phyloP scores from a whole-genome alignment of 2,888 invertebrate genomes.

The Clostera curtula region DNA sequence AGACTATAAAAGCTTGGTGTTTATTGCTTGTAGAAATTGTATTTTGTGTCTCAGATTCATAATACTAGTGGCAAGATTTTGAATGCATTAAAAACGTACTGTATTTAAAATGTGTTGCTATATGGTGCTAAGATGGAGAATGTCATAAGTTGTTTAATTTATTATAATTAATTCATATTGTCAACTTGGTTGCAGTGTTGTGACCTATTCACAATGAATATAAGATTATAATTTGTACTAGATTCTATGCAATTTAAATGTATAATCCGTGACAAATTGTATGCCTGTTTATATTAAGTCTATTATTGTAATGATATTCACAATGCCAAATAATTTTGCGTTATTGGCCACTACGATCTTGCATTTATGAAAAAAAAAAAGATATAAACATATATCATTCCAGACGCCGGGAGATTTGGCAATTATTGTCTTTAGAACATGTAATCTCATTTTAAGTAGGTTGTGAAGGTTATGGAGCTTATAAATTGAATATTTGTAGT shows the following conservation, averaged over 20 bases:
- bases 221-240: slow-evolving; percentile 11
- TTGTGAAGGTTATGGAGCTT: slow-evolving; percentile 48
- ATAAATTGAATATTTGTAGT: slow-evolving; percentile 27
- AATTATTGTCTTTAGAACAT: slow-evolving; percentile 32
- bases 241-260: too few relatives aligned
- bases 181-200: too few relatives aligned
- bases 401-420: slow-evolving; percentile 54
- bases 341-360: slow-evolving; percentile 16
- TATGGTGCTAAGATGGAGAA: slow-evolving; percentile 40
- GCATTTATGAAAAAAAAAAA: slow-evolving; percentile 33
- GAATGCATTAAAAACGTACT: too few relatives aligned
- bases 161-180: too few relatives aligned
- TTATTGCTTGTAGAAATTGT: too few relatives aligned
- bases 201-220: slow-evolving; percentile 13
- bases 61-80: too few relatives aligned
- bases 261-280: too few relatives aligned
- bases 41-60: too few relatives aligned
- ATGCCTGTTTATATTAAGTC: too few relatives aligned
- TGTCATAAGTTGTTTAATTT: slow-evolving; percentile 22
- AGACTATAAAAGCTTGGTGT: too few relatives aligned
- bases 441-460: slow-evolving; percentile 61
- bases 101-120: too few relatives aligned
- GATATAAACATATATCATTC: too few relatives aligned
- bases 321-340: background rate
- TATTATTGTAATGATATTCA: background rate